Conservation (phyloP, 2,797 vertebrate genomes). For the Labroides dimidiatus region DNA sequence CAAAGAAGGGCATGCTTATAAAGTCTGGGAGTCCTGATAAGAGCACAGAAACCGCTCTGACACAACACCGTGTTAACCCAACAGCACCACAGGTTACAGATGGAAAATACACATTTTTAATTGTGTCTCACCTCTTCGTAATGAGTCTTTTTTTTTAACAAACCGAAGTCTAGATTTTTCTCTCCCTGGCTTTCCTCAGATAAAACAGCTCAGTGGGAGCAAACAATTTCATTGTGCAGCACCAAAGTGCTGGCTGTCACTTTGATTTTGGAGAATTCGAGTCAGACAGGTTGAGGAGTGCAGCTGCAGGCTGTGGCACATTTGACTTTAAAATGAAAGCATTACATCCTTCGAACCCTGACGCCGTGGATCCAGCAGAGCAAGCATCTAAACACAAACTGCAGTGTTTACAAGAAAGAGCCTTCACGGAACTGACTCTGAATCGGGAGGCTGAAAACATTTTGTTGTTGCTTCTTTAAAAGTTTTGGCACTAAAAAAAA, state of each 20-base stretch:
- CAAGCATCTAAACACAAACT: slow-evolving; percentile 21
- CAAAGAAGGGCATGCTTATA: not conserved
- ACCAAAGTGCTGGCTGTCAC: slow-evolving; percentile 28
- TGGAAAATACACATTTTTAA: slow-evolving; percentile 19
- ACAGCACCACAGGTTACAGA: slow-evolving; percentile 4
- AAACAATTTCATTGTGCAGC: slow-evolving; percentile 16
- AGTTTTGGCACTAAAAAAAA: slow-evolving; percentile 29
- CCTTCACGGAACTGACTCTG: not conserved
- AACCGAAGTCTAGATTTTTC: not conserved
- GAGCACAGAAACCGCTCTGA: not conserved
- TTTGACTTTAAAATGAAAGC: slow-evolving; percentile 63
- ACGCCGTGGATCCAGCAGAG: slow-evolving; percentile 30
- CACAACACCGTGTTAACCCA: not conserved
- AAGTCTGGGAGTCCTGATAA: slow-evolving; percentile 9
- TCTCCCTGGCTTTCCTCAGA: not conserved
- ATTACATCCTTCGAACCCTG: slow-evolving; percentile 39
- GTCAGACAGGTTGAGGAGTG: slow-evolving; percentile 37
- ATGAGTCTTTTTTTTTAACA: slow-evolving; percentile 13
- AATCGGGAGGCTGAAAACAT: slow-evolving; percentile 22
- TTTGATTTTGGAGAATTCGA: slow-evolving; percentile 36
- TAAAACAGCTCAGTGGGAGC: not conserved
- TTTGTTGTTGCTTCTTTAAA: not conserved
- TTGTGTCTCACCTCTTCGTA: slow-evolving; percentile 21
- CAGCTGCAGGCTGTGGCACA: slow-evolving; percentile 38
- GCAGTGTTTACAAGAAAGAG: slow-evolving; percentile 22